Conservation (phyloP, 2,797 vertebrate genomes). For the Characodon lateralis region DNA sequence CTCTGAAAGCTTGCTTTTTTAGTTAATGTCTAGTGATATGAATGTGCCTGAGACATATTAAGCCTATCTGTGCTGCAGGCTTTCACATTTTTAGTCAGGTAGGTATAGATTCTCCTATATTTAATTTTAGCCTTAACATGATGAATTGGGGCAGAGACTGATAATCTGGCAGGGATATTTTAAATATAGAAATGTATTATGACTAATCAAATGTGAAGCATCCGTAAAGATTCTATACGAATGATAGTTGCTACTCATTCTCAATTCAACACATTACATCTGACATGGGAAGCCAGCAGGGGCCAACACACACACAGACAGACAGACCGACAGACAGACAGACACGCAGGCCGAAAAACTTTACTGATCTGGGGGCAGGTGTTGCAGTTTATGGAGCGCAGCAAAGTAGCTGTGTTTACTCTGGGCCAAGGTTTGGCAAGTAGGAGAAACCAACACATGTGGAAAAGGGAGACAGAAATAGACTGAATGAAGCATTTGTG, state of each 20-base stretch:
- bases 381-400: slow-evolving; percentile 77
- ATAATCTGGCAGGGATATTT: not conserved
- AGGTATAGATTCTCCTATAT: slow-evolving; percentile 7
- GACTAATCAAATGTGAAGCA: slow-evolving; percentile 34
- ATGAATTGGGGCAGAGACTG: not conserved
- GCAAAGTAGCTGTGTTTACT: slow-evolving; percentile 67
- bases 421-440: slow-evolving; percentile 50
- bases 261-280: slow-evolving; percentile 47
- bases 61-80: slow-evolving; percentile 42
- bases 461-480: slow-evolving; percentile 45
- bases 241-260: slow-evolving; percentile 36
- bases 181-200: slow-evolving; percentile 2
- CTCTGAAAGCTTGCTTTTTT: slow-evolving; percentile 39
- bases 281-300: slow-evolving; percentile 49
- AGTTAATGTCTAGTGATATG: slow-evolving; percentile 23
- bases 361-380: slow-evolving; percentile 67
- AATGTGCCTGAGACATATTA: slow-evolving; percentile 37
- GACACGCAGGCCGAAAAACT: slow-evolving; percentile 14
- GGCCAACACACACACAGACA: slow-evolving; percentile 35
- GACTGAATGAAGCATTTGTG: slow-evolving; percentile 10
- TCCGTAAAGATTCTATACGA: slow-evolving; percentile 21
- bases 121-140: slow-evolving; percentile 9
- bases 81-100: slow-evolving; percentile 17
- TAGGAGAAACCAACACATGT: slow-evolving; percentile 54
- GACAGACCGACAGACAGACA: not conserved